A percentile compares a stretch with the other conserved stretches of the same genome.
Conservation (phyloP, 2,113 vertebrate genomes). For the Syngnathus typhle region DNA sequence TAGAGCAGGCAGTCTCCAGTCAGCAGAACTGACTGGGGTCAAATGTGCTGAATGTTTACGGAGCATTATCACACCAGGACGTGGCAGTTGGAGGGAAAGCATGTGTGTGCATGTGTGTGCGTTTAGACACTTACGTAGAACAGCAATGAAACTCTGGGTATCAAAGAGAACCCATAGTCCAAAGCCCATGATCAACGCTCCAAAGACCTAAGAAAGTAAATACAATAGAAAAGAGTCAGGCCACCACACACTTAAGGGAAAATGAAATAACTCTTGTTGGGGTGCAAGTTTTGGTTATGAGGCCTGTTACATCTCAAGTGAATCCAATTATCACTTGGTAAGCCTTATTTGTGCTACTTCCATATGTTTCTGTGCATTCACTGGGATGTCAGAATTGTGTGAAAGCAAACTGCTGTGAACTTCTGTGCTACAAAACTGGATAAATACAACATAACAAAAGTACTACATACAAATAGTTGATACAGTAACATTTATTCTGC, state of each 20-base stretch:
- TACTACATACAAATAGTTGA: not conserved
- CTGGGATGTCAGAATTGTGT: not conserved
- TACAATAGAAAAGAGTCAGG: constrained; percentile 16
- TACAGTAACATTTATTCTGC: not conserved
- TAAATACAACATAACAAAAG: not conserved
- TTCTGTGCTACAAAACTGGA: not conserved
- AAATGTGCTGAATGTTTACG: constrained; percentile 12
- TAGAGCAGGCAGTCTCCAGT: constrained; percentile 8
- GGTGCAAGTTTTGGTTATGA: constrained; percentile 3
- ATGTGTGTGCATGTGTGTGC: constrained; percentile 10
- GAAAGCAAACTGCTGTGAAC: not conserved
- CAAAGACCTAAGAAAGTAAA: constrained; percentile 75
- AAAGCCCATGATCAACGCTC: constrained; percentile 86
- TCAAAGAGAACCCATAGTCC: constrained; percentile 91
- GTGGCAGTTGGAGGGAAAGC: not conserved
- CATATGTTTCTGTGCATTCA: not conserved
- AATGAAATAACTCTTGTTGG: not conserved
- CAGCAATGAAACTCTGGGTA: constrained; percentile 85
- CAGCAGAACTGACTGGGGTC: not conserved
- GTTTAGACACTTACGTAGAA: constrained; percentile 75
- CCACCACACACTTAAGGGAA: not conserved
- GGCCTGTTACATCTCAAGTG: constrained; percentile 36
- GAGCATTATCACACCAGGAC: constrained; percentile 4
- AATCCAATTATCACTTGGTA: constrained; percentile 21
- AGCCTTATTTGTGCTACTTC: not conserved